Evolutionary conservation across 2,113 vertebrate species (phyloP), one percentile per base, ranked within the genome.

Genomic region (Epinephelus lanceolatus): DNA sequence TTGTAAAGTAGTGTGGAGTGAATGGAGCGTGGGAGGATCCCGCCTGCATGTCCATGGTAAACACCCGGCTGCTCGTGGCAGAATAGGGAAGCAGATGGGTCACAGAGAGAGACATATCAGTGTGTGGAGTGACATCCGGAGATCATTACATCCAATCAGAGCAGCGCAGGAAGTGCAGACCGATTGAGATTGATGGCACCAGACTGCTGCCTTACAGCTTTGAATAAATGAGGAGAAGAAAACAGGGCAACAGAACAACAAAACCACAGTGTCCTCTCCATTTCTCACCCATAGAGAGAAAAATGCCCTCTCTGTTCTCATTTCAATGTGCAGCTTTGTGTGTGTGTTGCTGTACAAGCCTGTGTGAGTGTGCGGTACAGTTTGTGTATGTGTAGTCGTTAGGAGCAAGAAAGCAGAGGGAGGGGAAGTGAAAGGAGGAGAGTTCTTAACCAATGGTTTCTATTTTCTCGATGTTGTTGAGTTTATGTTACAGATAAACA

Each of bases 81-180:
- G 89, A 80, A 84, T 17, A 63, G 71, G 21, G 84, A 82, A 80
- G 88, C 87, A 91, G 93, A 90, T 89, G 94, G 93, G 91, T 92
- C 88, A 89, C 79, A 78, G 76, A 61, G 80, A 90, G 88, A 88
- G 88, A 90, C 86, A 70, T 88, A 88, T 92, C 90, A 85, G 88
- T 74, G 86, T 82, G 87, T 30, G 76, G 86, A 88, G 88, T 85
- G 88, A 93, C 90, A 92, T 88, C 87, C 90, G 88, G 90, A 90
- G 92, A 93, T 94, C 93, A 93, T 94, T 94, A 94, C 91, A 42
- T 84, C 92, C 94, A 94, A 94, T 94, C 88, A 92, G 90, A 93
- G 88, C 63, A 1, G 77, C 33, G 79, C 88, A 92, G 91, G 89
- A 92, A 92, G 92, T 87, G 86, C 70, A 69, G 81, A 37, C 77